Conservation (phyloP, 1,140 invertebrate species). For the Drosophila nannoptera region DNA sequence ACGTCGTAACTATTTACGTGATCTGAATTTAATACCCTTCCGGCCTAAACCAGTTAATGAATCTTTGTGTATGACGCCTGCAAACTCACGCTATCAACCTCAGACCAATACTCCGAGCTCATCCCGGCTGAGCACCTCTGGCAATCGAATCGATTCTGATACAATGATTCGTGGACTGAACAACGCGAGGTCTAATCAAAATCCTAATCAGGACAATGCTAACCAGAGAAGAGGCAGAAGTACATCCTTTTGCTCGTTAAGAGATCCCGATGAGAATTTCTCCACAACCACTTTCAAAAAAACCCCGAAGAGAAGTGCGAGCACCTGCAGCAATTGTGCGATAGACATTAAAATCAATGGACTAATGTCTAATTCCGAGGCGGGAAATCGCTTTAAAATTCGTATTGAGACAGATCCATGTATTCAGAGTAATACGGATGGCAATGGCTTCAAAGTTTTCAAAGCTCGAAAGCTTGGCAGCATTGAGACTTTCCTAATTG, state of each 20-base stretch:
- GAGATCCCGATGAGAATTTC: neutral
- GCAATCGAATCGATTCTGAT: slow-evolving; percentile 35
- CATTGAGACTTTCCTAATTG: slow-evolving; percentile 44
- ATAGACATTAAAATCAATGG: slow-evolving; percentile 68
- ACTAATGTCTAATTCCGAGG: slow-evolving; percentile 12
- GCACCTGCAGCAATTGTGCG: slow-evolving; percentile 49
- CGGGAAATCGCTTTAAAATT: slow-evolving; percentile 53
- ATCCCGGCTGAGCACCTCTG: slow-evolving; percentile 40
- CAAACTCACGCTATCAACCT: too few relatives aligned
- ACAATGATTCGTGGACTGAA: slow-evolving; percentile 29
- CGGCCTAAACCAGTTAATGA: neutral
- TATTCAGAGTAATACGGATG: slow-evolving; percentile 47
- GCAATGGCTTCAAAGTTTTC: neutral
- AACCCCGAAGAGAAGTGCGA: slow-evolving; percentile 17
- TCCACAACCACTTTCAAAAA: slow-evolving; percentile 17
- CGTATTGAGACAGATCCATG: slow-evolving; percentile 55
- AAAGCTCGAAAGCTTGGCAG: neutral
- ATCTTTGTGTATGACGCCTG: too few relatives aligned
- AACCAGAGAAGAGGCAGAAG: neutral
- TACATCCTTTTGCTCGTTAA: slow-evolving; percentile 9
- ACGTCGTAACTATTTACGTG: slow-evolving; percentile 41
- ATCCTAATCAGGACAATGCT: neutral
- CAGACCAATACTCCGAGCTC: neutral
- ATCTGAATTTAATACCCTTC: slow-evolving; percentile 20
- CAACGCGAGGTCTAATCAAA: slow-evolving; percentile 5